Base-by-base conservation (phyloP, 2,113 vertebrate genomes). In the Theropithecus gelada region DNA sequence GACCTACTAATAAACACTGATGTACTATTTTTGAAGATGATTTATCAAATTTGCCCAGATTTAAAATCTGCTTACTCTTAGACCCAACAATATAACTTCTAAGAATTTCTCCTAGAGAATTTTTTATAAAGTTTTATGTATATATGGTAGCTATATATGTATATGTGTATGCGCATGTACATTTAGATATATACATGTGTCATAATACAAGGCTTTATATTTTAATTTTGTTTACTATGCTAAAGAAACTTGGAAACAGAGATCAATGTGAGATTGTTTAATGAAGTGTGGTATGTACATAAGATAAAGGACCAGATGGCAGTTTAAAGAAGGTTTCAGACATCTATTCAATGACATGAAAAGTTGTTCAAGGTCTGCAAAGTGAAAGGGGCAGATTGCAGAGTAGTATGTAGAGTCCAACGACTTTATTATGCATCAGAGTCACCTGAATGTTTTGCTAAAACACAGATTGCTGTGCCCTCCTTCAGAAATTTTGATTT, bases 11-110 rank as follows among this genome's bases (percentile, higher is more conserved):
- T 93, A 93, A 92, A 94, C 35, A 70, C 13, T 22, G 5, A 52
- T 91, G 23, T 30, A 85, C 55, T 78, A 73, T 52, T 93, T 93
- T 95, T 76, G 1, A 75, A 90, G 57, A 93, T 6, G 92, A 94
- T 48, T 64, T 87, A 61, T n/a, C 87, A 76, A 85, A 94, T 97
- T 78, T 95, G 59, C 45, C 59, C 73, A 79, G 59, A 79, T 95
- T 95, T 52, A 97, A 96, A 79, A 59, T 61, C 70, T 4, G 48
- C 17, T 79, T 86, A 32, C 11, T 87, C 64, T 93, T 81, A 87
- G 66, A 82, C 6, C 8, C 66, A 82, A 48, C 8, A 83, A 50
- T 89, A 68, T 6, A 23, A 96, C 35, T 78, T 92, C 68, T 75
- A 59, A 40, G 12, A 95, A 95, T 81, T 95, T 96, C 25, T 84